These are phyloP conservation scores for Hetaerina americana DNA, from an alignment of 1,140 invertebrate genomes.

Conservation along the genomic window DNA sequence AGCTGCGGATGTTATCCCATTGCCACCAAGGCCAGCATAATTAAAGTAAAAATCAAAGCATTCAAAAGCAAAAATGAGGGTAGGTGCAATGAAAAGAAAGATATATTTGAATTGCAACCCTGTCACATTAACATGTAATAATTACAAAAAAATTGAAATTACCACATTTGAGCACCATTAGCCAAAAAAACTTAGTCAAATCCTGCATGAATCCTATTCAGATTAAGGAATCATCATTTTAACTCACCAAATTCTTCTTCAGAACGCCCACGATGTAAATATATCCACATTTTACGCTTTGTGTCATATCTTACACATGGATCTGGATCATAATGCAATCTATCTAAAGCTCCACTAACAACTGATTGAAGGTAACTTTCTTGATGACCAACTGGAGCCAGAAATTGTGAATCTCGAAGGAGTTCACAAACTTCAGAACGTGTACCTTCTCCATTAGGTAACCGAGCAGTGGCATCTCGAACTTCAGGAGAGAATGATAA, in stretches of 20 bases:
- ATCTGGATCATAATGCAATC: constrained; percentile 77
- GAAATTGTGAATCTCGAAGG: constrained; percentile 72
- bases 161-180: too few species aligned
- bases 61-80: too few species aligned
- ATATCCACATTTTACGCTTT: constrained; percentile 80
- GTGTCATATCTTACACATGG: constrained; percentile 84
- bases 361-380: constrained; percentile 56
- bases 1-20: too few species aligned
- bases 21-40: too few species aligned
- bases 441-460: constrained; percentile 90
- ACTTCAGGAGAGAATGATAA: constrained; percentile 35
- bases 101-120: too few species aligned
- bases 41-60: too few species aligned
- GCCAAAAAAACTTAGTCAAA: too few species aligned
- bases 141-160: neutral
- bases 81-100: too few species aligned
- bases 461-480: constrained; percentile 76
- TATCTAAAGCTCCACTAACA: constrained; percentile 76
- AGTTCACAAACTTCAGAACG: constrained; percentile 76
- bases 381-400: constrained; percentile 51
- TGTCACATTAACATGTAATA: neutral
- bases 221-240: too few species aligned
- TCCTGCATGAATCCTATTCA: too few species aligned
- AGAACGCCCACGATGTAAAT: constrained; percentile 64
- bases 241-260: constrained; percentile 61